Base-by-base conservation (phyloP, 1,140 invertebrate species). In the Copidosoma floridanum region DNA sequence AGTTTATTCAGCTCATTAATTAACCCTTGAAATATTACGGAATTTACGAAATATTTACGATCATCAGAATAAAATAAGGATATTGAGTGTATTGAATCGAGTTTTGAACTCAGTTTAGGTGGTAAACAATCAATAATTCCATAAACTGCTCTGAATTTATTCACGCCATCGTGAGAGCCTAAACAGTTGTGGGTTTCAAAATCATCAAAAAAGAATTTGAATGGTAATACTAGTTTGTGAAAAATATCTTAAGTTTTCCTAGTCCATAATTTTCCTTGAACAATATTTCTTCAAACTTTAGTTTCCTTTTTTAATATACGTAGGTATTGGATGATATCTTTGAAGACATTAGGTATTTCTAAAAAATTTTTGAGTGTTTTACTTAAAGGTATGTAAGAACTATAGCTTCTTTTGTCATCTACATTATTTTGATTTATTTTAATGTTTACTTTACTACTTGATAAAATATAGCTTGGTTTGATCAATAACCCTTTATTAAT, bases 101-200 rank as follows among this genome's bases (percentile, higher is more conserved):
- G 12, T 7, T 8, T 26, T 5, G 27, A 52, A 52, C 26, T 18
- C 37, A 52, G 14, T 3, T 24, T 27, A 16, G 29, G 50, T 18
- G 29, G 29, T 20, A 52, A 32, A 32, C 1, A 20, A 52, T 14
- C 50, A 52, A 52, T 52, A 18, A 32, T 18, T 5, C 8, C 26
- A 37, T 52, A 52, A 52, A 52, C 21, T 23, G 50, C 50, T 37
- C 26, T 20, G 23, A 52, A 37, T 52, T 52, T 52, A 37, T 38
- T 52, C 12, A n/a, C 12, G 4, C 32, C 32, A 35, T 27, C 29
- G 21, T 52, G 50, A 21, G n/a, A 24, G 23, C 50, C 18, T 20
- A 52, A 20, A 7, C 27, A 18, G 21, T 52, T 38, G 8, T 35
- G n/a, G 11, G 37, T 20, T 37, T 37, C 50, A 24, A 52, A 52